phyloP scores from a whole-genome alignment of 2,113 vertebrate genomes.

The Sander vitreus region DNA sequence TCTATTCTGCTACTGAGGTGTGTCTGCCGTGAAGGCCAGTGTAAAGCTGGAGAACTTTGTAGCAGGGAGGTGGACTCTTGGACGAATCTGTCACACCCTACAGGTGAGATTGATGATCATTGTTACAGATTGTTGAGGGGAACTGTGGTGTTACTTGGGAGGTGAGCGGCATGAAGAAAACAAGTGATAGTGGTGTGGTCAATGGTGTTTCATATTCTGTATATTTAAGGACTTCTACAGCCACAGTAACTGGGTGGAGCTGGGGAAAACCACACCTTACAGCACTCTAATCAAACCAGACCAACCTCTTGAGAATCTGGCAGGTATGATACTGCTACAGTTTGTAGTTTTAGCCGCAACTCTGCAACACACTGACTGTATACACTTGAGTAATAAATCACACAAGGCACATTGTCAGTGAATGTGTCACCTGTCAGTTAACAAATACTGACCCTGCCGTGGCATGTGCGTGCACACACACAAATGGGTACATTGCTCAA shows the following conservation, averaged over 20 bases:
- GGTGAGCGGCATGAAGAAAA: neutral
- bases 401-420: neutral
- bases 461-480: neutral
- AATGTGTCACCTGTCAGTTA: slow-evolving; percentile 9
- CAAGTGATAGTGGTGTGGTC: neutral
- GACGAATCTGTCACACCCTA: slow-evolving; percentile 72
- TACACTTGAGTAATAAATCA: slow-evolving; percentile 6
- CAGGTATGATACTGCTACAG: slow-evolving; percentile 55
- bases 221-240: slow-evolving; percentile 79
- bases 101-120: slow-evolving; percentile 56
- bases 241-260: slow-evolving; percentile 83
- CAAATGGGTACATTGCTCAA: neutral
- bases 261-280: slow-evolving; percentile 68
- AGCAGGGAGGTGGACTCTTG: slow-evolving; percentile 57
- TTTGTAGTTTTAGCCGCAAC: neutral
- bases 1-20: slow-evolving; percentile 43
- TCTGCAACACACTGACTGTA: neutral
- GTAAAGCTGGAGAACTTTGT: slow-evolving; percentile 58
- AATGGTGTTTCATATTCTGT: neutral
- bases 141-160: neutral
- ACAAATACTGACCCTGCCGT: neutral
- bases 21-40: slow-evolving; percentile 66
- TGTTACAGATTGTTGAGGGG: neutral
- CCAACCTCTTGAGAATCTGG: slow-evolving; percentile 66
- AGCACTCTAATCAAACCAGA: slow-evolving; percentile 68